phyloP scores from a whole-genome alignment of 2,888 invertebrate genomes.

The Neoitamus cyanurus region DNA sequence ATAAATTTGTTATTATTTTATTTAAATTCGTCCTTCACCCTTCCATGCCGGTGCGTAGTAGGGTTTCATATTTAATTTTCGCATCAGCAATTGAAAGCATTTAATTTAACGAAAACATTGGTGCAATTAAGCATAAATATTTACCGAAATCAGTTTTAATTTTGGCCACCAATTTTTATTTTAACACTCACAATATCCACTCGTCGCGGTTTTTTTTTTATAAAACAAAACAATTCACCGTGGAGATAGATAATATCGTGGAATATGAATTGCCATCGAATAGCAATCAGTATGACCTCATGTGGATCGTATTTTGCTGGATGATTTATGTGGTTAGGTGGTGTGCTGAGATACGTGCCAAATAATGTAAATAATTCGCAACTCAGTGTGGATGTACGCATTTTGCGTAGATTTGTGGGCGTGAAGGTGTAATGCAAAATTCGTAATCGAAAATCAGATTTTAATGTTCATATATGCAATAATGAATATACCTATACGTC shows the following conservation, averaged over 20 bases:
- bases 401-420: no score
- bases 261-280: not conserved
- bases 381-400: no score
- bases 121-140: slow-evolving; percentile 1
- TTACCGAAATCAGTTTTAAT: slow-evolving; percentile 5
- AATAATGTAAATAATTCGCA: not conserved
- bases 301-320: not conserved
- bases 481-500: no score
- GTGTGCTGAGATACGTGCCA: not conserved
- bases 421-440: no score
- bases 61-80: not conserved
- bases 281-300: not conserved
- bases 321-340: not conserved
- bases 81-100: not conserved
- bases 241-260: not conserved
- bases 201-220: not conserved
- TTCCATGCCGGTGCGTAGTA: not conserved
- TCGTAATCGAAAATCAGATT: no score
- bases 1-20: not conserved
- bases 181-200: not conserved
- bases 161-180: not conserved
- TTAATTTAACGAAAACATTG: slow-evolving; percentile 1
- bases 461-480: no score
- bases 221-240: not conserved
- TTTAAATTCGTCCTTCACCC: not conserved